Conservation (phyloP, 2,113 vertebrate species). For the Tragulus kanchil region DNA sequence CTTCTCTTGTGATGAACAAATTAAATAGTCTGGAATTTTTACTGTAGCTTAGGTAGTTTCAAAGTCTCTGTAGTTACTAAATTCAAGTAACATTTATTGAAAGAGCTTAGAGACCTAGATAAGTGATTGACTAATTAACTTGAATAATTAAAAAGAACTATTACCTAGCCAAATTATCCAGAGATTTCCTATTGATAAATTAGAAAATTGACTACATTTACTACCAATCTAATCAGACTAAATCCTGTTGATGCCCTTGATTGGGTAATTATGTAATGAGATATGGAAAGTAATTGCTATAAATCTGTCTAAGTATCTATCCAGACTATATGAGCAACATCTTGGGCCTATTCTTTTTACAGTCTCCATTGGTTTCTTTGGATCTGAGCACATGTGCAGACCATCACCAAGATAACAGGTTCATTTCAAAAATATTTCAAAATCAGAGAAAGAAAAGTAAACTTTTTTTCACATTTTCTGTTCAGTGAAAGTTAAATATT, state of each 20-base stretch:
- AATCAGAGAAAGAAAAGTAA: neutral
- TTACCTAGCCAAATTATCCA: slow-evolving; percentile 83
- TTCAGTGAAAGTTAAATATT: slow-evolving; percentile 46
- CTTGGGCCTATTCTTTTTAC: neutral
- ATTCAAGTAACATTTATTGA: slow-evolving; percentile 83
- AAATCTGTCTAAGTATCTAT: slow-evolving; percentile 44
- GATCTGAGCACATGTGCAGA: neutral
- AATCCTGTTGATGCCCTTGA: slow-evolving; percentile 76
- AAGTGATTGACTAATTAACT: slow-evolving; percentile 81
- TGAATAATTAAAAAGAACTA: slow-evolving; percentile 82
- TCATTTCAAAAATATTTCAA: slow-evolving; percentile 24
- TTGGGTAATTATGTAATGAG: slow-evolving; percentile 65
- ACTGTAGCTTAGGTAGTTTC: slow-evolving; percentile 75
- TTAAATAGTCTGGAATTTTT: slow-evolving; percentile 77
- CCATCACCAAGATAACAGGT: neutral
- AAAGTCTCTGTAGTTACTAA: slow-evolving; percentile 83
- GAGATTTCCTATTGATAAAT: slow-evolving; percentile 83
- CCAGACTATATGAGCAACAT: neutral
- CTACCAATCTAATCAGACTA: slow-evolving; percentile 80
- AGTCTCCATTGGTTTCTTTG: neutral
- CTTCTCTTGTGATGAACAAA: slow-evolving; percentile 74
- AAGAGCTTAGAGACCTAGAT: slow-evolving; percentile 79
- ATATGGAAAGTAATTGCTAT: slow-evolving; percentile 3
- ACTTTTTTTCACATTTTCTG: slow-evolving; percentile 33
- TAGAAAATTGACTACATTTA: slow-evolving; percentile 76